Base-by-base conservation (phyloP, 2,888 invertebrate species). In the Caenorhabditis uteleia region DNA sequence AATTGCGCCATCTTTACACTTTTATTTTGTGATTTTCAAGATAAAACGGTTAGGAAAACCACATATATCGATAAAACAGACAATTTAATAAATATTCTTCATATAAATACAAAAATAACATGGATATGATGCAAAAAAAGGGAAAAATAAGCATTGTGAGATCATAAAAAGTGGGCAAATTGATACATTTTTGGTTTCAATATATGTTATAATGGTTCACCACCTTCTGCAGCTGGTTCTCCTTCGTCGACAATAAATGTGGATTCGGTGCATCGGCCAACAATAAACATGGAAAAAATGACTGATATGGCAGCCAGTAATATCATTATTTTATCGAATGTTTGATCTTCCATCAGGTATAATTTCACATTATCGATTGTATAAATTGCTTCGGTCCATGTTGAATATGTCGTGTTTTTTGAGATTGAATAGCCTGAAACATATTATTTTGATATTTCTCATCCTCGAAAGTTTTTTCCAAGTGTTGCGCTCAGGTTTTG, bases 351-450 rank as follows among this genome's bases (percentile, higher is more conserved):
- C 33, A 76, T 66, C 23, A 80, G 51, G 46, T 71, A 80, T 34
- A 80, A 25, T 18, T 69, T 73, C n/a, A 79, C 61, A 12, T 55
- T 45, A 23, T 66, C 60, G 8, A 66, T 57, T 1, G 58, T 49
- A 68, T 76, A 79, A 20, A 68, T 53, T 3, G 80, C 77, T 45
- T 77, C 79, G 34, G 74, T 72, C 77, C 77, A 80, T 23, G 80
- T 77, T 10, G 79, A 77, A 48, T 77, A 80, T 16, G 39, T 44
- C 18, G 40, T 34, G 23, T 62, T 68, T 43, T 51, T 45, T 12
- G 14, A 31, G 20, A 42, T 12, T 12, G n/a, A 20, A 31, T 50
- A 40, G 21, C 42, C 45, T 43, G 43, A 12, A 43, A 40, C 16
- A 39, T 10, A 7, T 34, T 8, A n/a, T 8, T 5, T 34, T 34